A percentile compares a stretch with the other conserved stretches of the same genome.
Evolutionary conservation across 64 coral and sea anemone genomes (phyloP).

Genomic region (Acropora yongei): DNA sequence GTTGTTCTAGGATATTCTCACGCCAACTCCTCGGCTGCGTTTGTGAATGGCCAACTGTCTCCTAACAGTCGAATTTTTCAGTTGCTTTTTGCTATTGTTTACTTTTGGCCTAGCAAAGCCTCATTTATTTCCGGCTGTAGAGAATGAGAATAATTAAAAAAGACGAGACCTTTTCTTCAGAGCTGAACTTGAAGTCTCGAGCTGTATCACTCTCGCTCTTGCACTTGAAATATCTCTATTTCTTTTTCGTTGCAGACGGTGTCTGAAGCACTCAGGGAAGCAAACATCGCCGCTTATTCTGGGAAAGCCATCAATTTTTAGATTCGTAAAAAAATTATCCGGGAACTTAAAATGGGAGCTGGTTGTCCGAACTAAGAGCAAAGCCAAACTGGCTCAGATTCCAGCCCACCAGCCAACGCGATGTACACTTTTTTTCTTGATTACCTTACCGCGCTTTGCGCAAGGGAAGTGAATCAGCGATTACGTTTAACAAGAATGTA

Average conservation of each 20-base stretch:
- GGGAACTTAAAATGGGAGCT: not conserved
- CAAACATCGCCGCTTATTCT: conserved; percentile 92
- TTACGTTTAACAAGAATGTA: not conserved
- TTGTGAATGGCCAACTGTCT: no score
- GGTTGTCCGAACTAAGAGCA: not conserved
- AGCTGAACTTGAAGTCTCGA: no score
- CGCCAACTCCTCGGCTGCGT: no score
- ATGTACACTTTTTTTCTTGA: conserved; percentile 43
- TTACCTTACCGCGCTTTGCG: not conserved
- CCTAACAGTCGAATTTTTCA: no score
- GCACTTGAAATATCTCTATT: not conserved
- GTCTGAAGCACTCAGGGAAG: conserved; percentile 96
- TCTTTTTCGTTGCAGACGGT: conserved; percentile 80
- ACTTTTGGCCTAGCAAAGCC: no score
- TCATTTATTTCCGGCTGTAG: no score
- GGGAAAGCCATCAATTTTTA: conserved; percentile 99
- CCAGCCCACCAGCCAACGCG: not conserved
- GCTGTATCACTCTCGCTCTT: no score
- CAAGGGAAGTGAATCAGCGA: not conserved
- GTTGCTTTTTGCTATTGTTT: no score
- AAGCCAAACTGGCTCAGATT: not conserved
- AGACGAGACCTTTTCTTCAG: no score
- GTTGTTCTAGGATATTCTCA: no score
- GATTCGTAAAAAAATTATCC: not conserved
- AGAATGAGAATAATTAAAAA: no score